These are phyloP conservation scores for Pollenia angustigena DNA, from an alignment of 2,888 invertebrate genomes.

Conservation along the genomic window DNA sequence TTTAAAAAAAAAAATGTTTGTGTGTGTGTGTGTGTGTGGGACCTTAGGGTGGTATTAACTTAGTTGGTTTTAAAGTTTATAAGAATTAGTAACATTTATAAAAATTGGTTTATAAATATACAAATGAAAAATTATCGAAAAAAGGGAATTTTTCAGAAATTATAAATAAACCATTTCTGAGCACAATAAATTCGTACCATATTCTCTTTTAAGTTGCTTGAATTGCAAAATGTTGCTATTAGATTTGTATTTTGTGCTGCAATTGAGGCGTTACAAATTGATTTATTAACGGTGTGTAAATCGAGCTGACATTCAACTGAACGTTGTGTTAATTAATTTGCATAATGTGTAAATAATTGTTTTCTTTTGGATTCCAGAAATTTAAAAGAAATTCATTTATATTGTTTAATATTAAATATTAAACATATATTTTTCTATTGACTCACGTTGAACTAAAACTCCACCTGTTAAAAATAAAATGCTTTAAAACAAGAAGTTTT, in stretches of 20 bases:
- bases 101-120: no score
- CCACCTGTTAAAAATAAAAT: constrained; percentile 5
- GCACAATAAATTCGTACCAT: no score
- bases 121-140: no score
- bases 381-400: constrained; percentile 4
- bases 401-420: not conserved
- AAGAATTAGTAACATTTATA: no score
- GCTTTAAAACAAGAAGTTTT: not conserved
- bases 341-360: constrained; percentile 35
- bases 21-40: not conserved
- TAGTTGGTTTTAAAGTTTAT: no score
- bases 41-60: constrained; percentile 11
- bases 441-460: not conserved
- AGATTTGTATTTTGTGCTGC: not conserved
- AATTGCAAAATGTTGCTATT: constrained; percentile 12
- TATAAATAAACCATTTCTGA: no score
- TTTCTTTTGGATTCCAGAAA: not conserved
- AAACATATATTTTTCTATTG: constrained; percentile 12
- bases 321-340: constrained; percentile 31
- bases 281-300: constrained; percentile 49
- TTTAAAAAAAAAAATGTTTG: constrained; percentile 17
- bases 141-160: no score
- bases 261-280: constrained; percentile 60
- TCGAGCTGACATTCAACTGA: constrained; percentile 31
- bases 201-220: no score